Evolutionary conservation across 2,888 invertebrate species (phyloP).

Genomic region (Stenoptilia bipunctidactyla): DNA sequence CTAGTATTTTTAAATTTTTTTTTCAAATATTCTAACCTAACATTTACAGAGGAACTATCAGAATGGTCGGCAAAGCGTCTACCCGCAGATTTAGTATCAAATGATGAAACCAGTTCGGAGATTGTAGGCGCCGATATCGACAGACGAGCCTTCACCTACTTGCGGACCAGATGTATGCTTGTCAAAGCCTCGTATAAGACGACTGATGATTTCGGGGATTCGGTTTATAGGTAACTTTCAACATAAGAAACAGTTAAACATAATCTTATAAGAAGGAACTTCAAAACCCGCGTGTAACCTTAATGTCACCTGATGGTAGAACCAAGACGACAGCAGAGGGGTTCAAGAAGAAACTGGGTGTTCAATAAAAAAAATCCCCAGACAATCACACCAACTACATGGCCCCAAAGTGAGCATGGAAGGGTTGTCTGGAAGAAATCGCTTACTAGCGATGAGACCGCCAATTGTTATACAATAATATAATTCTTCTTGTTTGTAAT

Average conservation of each 20-base stretch:
- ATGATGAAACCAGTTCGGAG: conserved; percentile 25
- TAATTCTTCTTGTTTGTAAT: too few species aligned
- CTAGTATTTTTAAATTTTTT: too few species aligned
- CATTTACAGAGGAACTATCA: conserved; percentile 39
- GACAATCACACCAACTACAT: not conserved
- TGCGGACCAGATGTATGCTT: conserved; percentile 49
- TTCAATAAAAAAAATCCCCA: not conserved
- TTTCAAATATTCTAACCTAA: not conserved
- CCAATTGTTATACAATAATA: too few species aligned
- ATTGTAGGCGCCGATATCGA: conserved; percentile 36
- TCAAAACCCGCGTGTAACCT: too few species aligned
- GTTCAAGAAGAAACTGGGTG: too few species aligned
- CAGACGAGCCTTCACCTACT: conserved; percentile 41
- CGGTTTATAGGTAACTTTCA: too few species aligned
- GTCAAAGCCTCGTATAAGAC: conserved; percentile 36
- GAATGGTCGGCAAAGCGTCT: conserved; percentile 40
- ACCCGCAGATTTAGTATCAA: conserved; percentile 45
- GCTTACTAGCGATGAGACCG: too few species aligned
- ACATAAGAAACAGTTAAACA: too few species aligned
- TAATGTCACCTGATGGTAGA: too few species aligned
- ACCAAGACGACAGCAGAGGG: too few species aligned
- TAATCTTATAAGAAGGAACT: too few species aligned
- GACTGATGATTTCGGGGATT: conserved; percentile 11
- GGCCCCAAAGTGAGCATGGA: not conserved
- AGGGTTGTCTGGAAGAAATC: too few species aligned